phyloP scores from a whole-genome alignment of 2,888 invertebrate genomes.

The Exephanes ischioxanthus region DNA sequence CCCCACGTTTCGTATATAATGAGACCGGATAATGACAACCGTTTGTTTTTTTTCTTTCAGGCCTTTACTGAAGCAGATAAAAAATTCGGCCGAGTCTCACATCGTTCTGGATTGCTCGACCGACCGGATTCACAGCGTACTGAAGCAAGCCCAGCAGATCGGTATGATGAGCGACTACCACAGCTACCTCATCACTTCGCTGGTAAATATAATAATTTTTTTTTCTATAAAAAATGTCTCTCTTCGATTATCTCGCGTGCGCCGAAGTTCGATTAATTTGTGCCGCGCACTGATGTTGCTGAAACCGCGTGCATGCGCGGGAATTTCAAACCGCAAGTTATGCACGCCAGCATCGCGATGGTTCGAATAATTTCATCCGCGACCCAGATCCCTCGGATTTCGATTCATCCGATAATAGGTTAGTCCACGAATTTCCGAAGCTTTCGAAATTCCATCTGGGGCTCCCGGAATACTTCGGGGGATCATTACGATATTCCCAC shows the following conservation, averaged over 20 bases:
- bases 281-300: background rate
- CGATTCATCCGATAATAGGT: constrained; percentile 28
- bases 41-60: constrained; percentile 85
- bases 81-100: constrained; percentile 96
- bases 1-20: background rate
- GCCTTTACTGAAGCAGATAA: constrained; percentile 95
- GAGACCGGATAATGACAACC: background rate
- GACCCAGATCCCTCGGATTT: constrained; percentile 9
- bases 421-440: background rate
- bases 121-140: constrained; percentile 90
- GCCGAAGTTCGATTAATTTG: background rate
- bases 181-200: constrained; percentile 96
- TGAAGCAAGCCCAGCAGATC: constrained; percentile 97
- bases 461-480: background rate
- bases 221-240: background rate
- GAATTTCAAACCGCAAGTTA: background rate
- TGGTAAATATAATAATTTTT: constrained; percentile 87
- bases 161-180: constrained; percentile 99
- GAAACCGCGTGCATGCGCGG: background rate
- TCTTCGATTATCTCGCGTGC: background rate
- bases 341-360: background rate
- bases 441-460: constrained; percentile 16
- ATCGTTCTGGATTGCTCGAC: constrained; percentile 96
- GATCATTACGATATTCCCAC: constrained; percentile 1
- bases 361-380: constrained; percentile 11